Base-by-base conservation (phyloP, 2,113 vertebrate species). In the Cochlearius cochlearius region DNA sequence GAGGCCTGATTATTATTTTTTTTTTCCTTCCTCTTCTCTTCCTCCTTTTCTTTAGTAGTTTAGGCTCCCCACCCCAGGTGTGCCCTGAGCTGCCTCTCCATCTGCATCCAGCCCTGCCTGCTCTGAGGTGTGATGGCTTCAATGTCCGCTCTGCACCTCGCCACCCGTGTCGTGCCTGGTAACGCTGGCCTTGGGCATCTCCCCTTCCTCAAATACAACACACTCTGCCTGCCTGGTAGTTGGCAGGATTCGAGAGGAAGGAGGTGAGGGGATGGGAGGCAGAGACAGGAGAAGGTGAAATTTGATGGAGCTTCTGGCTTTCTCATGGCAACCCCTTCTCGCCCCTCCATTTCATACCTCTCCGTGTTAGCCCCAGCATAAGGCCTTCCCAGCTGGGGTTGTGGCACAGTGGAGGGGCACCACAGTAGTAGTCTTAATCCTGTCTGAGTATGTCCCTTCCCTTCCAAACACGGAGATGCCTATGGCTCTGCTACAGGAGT, bases 71-170 rank as follows among this genome's bases (percentile, higher is more conserved):
- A 32, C 12, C 32, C 27, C 12, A 20, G 29, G 32, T 8, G 23
- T 77, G 55, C 76, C 58, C 32, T 52, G 67, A 68, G 45, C 58
- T 92, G 45, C 45, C 26, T 60, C 29, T 88, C 30, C 30, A 12
- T 15, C 73, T 36, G 32, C 39, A 22, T 36, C 36, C 39, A 22
- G 59, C 15, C 64, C 63, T 47, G 53, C 43, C 50, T 30, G 23
- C 59, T 55, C 47, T 15, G 47, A 69, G 52, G 43, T 52, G 69
- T 23, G 52, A 38, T 41, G 15, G 3, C 50, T 60, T 32, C 56
- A 17, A 0, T 16, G 59, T 26, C 86, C 1, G 2, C 29, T 75
- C 45, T 69, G 55, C 8, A 26, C n/a, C 38, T 80, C 0, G 0
- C 45, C 45, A 22, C 15, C 45, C 11, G 0, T 4, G 9, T 18